Percentiles rank a stretch among this genome's conserved stretches.
Evolutionary conservation across 37 sponge, comb jelly and placozoan genomes (phyloP).

Genomic region (Hexactinellida sp.): DNA sequence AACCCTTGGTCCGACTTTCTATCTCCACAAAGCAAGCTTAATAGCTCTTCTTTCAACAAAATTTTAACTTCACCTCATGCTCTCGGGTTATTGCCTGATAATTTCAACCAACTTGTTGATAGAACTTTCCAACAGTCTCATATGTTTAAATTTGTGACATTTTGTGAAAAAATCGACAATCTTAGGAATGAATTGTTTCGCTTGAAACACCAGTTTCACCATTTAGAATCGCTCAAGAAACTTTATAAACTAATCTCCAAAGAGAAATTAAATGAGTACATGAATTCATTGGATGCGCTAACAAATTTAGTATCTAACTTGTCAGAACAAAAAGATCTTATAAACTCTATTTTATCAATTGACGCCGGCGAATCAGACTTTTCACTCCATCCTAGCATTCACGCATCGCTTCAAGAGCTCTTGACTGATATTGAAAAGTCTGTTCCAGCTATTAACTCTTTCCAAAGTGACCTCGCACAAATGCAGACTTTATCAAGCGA

Average conservation of each 20-base stretch:
- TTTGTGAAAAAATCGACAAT: background rate
- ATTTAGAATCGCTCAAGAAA: background rate
- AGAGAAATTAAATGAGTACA: background rate
- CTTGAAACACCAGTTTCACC: background rate
- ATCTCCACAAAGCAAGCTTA: background rate
- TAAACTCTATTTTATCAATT: background rate
- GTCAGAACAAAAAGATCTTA: background rate
- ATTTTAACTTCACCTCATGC: background rate
- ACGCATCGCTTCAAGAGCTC: background rate
- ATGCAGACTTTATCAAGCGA: background rate
- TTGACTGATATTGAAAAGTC: background rate
- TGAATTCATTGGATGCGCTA: background rate
- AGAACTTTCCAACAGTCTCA: background rate
- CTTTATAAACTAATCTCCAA: background rate
- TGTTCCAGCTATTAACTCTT: background rate
- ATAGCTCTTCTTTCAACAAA: background rate
- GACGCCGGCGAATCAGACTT: background rate
- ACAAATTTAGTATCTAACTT: background rate
- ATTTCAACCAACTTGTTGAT: background rate
- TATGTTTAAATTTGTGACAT: background rate
- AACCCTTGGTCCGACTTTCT: background rate
- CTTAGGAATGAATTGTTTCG: background rate
- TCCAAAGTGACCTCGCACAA: background rate
- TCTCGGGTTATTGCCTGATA: background rate
- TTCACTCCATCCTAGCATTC: background rate